A percentile compares a stretch with the other conserved stretches of the same genome.
Evolutionary conservation across 2,797 vertebrate species (phyloP).

Genomic region (Lepidocolaptes lacrymiger): DNA sequence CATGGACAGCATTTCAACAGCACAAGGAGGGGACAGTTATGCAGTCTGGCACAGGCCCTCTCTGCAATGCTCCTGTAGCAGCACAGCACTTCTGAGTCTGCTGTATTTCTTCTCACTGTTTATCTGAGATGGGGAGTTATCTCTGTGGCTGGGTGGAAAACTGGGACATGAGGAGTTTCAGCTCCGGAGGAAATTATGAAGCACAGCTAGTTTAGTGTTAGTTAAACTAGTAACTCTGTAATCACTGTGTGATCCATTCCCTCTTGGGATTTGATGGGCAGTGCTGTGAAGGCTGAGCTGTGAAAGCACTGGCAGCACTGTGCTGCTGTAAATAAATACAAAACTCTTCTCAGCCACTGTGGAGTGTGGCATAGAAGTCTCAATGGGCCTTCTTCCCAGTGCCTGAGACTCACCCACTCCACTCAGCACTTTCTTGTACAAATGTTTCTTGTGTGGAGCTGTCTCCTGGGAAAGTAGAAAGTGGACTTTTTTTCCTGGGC

Average conservation of each 20-base stretch:
- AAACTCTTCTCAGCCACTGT: accelerated
- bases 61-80: too few relatives aligned
- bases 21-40: neutral
- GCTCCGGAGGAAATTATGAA: neutral
- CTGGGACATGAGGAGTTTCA: neutral
- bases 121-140: neutral
- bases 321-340: neutral
- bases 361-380: too few relatives aligned
- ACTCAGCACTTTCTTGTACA: neutral
- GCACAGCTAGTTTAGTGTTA: neutral
- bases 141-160: neutral
- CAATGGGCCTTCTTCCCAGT: neutral
- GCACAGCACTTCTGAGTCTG: neutral
- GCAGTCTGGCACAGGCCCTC: neutral
- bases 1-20: neutral
- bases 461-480: neutral
- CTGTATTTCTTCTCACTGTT: neutral
- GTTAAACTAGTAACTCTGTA: neutral
- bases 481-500: neutral
- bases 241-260: neutral
- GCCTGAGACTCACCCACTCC: neutral
- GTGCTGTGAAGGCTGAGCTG: neutral
- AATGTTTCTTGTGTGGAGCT: neutral
- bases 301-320: neutral
- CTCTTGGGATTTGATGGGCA: neutral